A percentile compares a stretch with the other conserved stretches of the same genome.
phyloP scores from a whole-genome alignment of 2,888 invertebrate species.

The Eupithecia subfuscata region DNA sequence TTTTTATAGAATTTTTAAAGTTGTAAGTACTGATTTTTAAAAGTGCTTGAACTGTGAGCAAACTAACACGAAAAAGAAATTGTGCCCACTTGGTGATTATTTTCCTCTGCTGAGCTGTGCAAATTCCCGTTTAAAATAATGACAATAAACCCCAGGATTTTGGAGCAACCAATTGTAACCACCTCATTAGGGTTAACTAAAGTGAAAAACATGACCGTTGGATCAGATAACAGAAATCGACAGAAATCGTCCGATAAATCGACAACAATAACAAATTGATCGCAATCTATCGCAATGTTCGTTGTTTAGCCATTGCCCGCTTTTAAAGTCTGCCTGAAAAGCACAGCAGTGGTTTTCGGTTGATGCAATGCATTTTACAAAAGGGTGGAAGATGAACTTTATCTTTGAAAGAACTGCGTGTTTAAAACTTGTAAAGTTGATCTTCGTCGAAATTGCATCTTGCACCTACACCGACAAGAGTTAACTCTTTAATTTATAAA shows the following conservation, averaged over 20 bases:
- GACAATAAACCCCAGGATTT: background rate
- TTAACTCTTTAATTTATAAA: too few species aligned
- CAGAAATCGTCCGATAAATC: conserved; percentile 38
- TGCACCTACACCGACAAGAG: too few species aligned
- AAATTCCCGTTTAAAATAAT: background rate
- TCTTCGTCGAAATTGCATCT: too few species aligned
- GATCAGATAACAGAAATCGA: conserved; percentile 48
- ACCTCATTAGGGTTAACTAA: conserved; percentile 26
- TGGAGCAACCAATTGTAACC: background rate
- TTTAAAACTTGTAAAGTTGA: background rate
- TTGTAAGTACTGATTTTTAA: background rate
- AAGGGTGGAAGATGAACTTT: conserved; percentile 13
- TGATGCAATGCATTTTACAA: conserved; percentile 17
- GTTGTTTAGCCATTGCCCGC: conserved; percentile 55
- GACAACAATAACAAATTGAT: conserved; percentile 19
- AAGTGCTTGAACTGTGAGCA: background rate
- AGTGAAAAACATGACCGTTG: conserved; percentile 24
- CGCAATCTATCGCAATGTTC: background rate
- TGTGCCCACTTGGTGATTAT: background rate
- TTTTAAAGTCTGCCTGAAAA: conserved; percentile 37
- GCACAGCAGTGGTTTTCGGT: conserved; percentile 25
- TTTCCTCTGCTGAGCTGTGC: background rate
- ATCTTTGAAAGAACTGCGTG: background rate
- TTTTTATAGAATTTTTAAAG: too few species aligned
- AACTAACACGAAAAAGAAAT: background rate